Base-by-base conservation (phyloP, 1,140 invertebrate genomes). In the Pachyrhynchus sulphureomaculatus region DNA sequence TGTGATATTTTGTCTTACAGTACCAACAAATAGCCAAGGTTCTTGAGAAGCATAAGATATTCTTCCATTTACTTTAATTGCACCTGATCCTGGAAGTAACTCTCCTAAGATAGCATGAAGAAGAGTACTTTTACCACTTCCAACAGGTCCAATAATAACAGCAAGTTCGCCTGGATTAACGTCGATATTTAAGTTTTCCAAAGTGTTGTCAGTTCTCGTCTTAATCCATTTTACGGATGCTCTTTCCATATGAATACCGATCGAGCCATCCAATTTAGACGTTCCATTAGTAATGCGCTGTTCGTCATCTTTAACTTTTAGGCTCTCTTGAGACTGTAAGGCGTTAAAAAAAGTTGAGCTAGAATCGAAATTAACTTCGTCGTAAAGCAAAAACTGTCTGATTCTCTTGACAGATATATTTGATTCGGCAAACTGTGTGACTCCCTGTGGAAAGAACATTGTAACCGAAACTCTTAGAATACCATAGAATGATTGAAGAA, bases 21-120 rank as follows among this genome's bases (percentile, higher is more conserved):
- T 85, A 39, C 87, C 88, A 54, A 82, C 75, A 71, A 92, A 91
- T 0, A 96, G 82, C 94, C 93, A 98, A 0, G 93, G 86, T 67
- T 95, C 90, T 75, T 97, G 94, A 15, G 91, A 88, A 9, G 91
- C 87, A 75, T 95, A 97, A 0, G 91, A 89, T 4, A 96, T 77
- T 20, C 79, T 86, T 17, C 94, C 94, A 24, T 83, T 81, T 0
- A 94, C 78, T 44, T 83, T 78, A 0, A 95, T 74, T 4, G 74
- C 59, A 15, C 72, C 72, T 39, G 47, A 32, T 34, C 72, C 75
- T 0, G 89, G 68, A 4, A 88, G 87, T 21, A 95, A 71, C 77
- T 97, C 94, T 41, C 85, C 80, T 10, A 96, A 78, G 41, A 96
- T 80, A 2, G 85, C 82, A 72, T 95, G 87, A 9, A 96, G 78